Base-by-base conservation (phyloP, 2,888 invertebrate species). In the Ichneumon xanthorius region DNA sequence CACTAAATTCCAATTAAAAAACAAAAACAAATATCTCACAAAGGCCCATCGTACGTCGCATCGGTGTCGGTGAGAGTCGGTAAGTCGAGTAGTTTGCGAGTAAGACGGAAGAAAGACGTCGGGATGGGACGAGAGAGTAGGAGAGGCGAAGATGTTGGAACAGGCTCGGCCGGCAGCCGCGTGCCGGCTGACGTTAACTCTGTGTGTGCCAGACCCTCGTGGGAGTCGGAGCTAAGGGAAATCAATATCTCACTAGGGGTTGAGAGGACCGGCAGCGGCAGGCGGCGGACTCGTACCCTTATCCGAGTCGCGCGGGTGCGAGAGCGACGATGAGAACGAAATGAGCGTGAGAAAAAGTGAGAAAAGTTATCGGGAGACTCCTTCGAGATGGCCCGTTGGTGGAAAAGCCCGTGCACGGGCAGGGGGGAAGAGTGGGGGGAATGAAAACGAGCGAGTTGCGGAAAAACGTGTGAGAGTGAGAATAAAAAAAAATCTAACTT, bases 231-330 rank as follows among this genome's bases (percentile, higher is more conserved):
- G 93, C 92, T 93, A 93, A 93, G 93, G 93, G 93, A 93, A 93
- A 93, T 93, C 93, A 93, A 93, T 93, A 93, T 93, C 93, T 93
- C 93, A 93, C 93, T 92, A 91, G 93, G 92, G 92, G 92, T 90
- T 90, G 91, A 90, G 91, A 90, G 84, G 68, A 75, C 63, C 83
- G 78, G 73, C 61, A 84, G 78, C 77, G 37, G 40, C 61, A 76
- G 80, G 50, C 63, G 48, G 76, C 50, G 33, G 76, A 65, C 67
- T 65, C 76, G 50, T 65, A 67, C 50, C 75, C 30, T 45, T 55
- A n/a, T 55, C 55, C 40, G 37, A 37, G n/a, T 14, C 50, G 14
- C 55, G 22, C 37, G 53, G 88, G 87, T 73, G 87, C 86, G 87
- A 88, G 82, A 80, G 78, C 83, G 87, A 85, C 85, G 78, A 85